Evolutionary conservation across 2,888 invertebrate species (phyloP).

Genomic region (Chaitophorus viminalis): DNA sequence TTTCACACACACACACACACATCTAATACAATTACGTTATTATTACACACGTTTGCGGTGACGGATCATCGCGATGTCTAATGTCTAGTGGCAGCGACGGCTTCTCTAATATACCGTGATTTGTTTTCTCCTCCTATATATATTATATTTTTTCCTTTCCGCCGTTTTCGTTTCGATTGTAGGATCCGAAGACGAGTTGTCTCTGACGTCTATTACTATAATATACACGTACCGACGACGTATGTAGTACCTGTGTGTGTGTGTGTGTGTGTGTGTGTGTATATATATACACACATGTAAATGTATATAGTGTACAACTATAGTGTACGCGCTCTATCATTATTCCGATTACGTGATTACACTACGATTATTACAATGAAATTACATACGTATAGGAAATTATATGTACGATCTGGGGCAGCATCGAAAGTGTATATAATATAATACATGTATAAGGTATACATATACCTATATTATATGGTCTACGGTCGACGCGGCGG

Average conservation of each 20-base stretch:
- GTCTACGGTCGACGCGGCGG: not conserved
- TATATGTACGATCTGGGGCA: slow-evolving; percentile 47
- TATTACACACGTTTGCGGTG: slow-evolving; percentile 7
- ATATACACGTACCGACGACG: not conserved
- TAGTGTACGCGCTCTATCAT: not conserved
- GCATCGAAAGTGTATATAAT: slow-evolving; percentile 17
- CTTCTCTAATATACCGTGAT: slow-evolving; percentile 8
- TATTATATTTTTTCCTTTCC: not conserved
- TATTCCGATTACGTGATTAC: slow-evolving; percentile 20
- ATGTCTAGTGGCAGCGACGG: not conserved
- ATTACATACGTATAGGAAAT: slow-evolving; percentile 25
- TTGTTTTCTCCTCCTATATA: not conserved
- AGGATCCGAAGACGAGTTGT: not conserved
- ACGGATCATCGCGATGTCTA: not conserved
- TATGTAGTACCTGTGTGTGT: not conserved
- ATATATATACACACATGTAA: not conserved
- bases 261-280: too few species aligned
- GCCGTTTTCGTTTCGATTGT: not conserved
- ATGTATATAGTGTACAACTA: not conserved
- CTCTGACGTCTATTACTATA: not conserved
- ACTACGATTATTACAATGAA: slow-evolving; percentile 33
- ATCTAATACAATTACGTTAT: not conserved
- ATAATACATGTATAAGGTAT: not conserved
- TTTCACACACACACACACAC: too few species aligned
- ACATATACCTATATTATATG: not conserved